Evolutionary conservation across 2,797 vertebrate genomes (phyloP), one percentile per base, ranked within the genome.

Genomic region (Gymnodraco acuticeps): DNA sequence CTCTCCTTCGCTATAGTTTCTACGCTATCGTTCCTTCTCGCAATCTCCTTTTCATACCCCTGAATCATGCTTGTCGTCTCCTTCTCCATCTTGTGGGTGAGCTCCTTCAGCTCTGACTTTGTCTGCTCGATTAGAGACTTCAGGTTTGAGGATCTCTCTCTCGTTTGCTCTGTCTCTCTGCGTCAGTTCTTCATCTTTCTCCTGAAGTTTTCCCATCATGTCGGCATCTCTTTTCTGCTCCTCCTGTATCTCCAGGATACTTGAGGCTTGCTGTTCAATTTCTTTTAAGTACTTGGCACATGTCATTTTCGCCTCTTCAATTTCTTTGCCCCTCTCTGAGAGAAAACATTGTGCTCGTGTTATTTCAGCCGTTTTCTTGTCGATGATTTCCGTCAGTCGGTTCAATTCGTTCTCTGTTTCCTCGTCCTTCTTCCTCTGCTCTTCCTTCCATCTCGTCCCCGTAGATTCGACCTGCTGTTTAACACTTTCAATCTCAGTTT

Each of bases 61-160:
- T 59, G 70, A 58, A 91, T 94, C 87, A 93, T 85, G 70, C 65
- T 86, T 0, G 80, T 92, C 73, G 68, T 92, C 81, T 94, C 93
- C 12, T 71, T 84, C 12, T 94, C 92, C 83, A 93, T 89, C 66
- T 66, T 85, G 7, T 6, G 0, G 3, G 81, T 89, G 73, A 94
- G 82, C 15, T 80, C 73, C 56, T 82, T 87, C 79, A 87, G 84
- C 66, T 93, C 87, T 0, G 84, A 70, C 79, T 85, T 93, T 1
- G 88, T 93, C 48, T 90, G 88, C 52, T 90, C 82, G 3, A 93
- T 91, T 0, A 47, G 91, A 4, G 84, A 70, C 82, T 61, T 89
- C 75, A 95, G 79, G 79, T 0, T 76, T 79, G 27, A 14, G 0
- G 0, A 88, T 42, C 71, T 91, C 89, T 20, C 10, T 84, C 76